These are phyloP conservation scores for Macrophya annulata DNA, from an alignment of 2,888 invertebrate genomes.

Conservation along the genomic window DNA sequence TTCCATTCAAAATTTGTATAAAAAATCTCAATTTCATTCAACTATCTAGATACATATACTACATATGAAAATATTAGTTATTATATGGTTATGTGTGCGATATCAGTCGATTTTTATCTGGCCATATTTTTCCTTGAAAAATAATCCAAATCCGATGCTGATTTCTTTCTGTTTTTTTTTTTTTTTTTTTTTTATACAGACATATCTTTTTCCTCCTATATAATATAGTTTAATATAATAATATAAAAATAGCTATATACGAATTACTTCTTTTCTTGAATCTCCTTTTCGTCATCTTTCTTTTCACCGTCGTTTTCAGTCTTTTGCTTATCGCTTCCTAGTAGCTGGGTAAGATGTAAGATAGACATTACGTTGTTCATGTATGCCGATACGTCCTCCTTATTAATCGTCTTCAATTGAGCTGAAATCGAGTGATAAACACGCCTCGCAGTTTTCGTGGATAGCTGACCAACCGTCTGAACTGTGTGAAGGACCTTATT, in stretches of 20 bases:
- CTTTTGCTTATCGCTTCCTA: slow-evolving; percentile 65
- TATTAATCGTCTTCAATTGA: slow-evolving; percentile 82
- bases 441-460: slow-evolving; percentile 87
- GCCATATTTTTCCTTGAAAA: background rate
- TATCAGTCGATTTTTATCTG: background rate
- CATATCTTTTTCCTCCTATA: background rate
- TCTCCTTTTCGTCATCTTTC: slow-evolving; percentile 48
- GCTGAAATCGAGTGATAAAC: slow-evolving; percentile 87
- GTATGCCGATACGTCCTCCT: slow-evolving; percentile 75
- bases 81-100: background rate
- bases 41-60: background rate
- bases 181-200: background rate
- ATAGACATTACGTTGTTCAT: slow-evolving; percentile 75
- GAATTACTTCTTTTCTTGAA: slow-evolving; percentile 3
- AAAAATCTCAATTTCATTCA: background rate
- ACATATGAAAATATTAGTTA: background rate
- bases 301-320: background rate
- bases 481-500: slow-evolving; percentile 88
- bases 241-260: background rate
- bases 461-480: slow-evolving; percentile 88
- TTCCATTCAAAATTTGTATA: background rate
- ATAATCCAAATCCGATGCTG: background rate
- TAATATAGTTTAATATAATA: background rate
- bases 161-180: background rate
- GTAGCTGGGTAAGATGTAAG: slow-evolving; percentile 74